Percentiles rank a stretch among this genome's conserved stretches.
Conservation (phyloP, 2,797 vertebrate genomes). For the Betta splendens region DNA sequence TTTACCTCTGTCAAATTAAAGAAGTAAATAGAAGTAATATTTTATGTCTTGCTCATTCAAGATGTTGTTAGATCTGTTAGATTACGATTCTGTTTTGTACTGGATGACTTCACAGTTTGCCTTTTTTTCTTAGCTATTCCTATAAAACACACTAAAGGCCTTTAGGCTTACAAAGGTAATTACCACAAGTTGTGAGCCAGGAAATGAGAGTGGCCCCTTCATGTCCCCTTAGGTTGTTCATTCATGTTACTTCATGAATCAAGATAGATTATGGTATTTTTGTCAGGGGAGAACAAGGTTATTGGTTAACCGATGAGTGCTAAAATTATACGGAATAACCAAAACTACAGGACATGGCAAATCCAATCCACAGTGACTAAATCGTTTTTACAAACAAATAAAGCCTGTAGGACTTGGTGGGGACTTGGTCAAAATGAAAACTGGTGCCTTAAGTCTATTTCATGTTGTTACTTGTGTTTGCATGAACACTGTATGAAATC, state of each 20-base stretch:
- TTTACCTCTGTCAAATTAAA: slow-evolving; percentile 8
- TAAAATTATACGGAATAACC: background rate
- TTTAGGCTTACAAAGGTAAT: slow-evolving; percentile 63
- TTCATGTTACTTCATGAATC: slow-evolving; percentile 63
- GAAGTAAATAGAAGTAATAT: slow-evolving; percentile 23
- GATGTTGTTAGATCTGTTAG: slow-evolving; percentile 16
- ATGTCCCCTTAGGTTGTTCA: slow-evolving; percentile 58
- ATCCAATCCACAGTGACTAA: background rate
- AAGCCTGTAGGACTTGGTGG: background rate
- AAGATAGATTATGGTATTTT: slow-evolving; percentile 33
- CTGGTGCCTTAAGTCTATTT: too few species aligned
- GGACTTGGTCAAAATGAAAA: background rate
- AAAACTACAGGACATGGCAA: background rate
- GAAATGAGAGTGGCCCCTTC: slow-evolving; percentile 64
- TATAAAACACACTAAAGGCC: slow-evolving; percentile 38
- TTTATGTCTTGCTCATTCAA: slow-evolving; percentile 29
- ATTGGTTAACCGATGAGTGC: background rate
- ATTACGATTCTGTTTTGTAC: slow-evolving; percentile 16
- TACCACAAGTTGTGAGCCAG: slow-evolving; percentile 60
- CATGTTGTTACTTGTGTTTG: too few species aligned
- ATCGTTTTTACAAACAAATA: background rate
- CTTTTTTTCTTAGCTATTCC: slow-evolving; percentile 17
- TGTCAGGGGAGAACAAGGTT: background rate
- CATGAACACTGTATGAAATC: background rate
- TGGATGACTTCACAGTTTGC: slow-evolving; percentile 17